Conservation (phyloP, 2,888 invertebrate genomes). For the Drosophila prolongata region DNA sequence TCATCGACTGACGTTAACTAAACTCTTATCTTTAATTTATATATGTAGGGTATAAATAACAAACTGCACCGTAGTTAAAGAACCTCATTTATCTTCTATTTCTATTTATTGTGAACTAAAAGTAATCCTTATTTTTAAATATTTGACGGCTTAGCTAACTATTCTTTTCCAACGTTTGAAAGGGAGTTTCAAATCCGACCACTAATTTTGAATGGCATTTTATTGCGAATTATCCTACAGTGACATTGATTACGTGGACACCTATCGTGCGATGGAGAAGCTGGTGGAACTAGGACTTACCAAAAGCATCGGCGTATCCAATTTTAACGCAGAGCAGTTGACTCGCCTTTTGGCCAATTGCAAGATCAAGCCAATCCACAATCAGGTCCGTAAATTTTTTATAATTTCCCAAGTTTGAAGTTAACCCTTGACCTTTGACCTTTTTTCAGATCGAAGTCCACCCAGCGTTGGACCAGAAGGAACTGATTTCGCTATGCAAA, state of each 20-base stretch:
- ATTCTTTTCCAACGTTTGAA: too few species aligned
- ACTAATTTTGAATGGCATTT: too few species aligned
- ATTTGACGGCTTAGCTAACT: too few species aligned
- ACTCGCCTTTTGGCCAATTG: conserved; percentile 86
- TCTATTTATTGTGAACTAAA: too few species aligned
- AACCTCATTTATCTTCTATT: too few species aligned
- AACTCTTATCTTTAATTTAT: background rate
- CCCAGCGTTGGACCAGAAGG: conserved; percentile 88
- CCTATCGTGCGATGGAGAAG: conserved; percentile 89
- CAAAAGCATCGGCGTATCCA: conserved; percentile 90
- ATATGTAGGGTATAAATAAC: background rate
- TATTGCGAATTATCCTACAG: conserved; percentile 54
- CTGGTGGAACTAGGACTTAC: conserved; percentile 87
- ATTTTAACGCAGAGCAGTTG: conserved; percentile 90
- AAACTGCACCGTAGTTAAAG: too few species aligned
- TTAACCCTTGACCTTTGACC: background rate
- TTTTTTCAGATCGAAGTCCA: conserved; percentile 85
- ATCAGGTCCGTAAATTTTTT: conserved; percentile 86
- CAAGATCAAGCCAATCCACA: conserved; percentile 87
- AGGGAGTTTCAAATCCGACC: too few species aligned
- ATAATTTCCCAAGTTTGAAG: background rate
- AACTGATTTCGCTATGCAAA: conserved; percentile 88
- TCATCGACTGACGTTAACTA: background rate
- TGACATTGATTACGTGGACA: conserved; percentile 88
- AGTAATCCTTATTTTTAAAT: too few species aligned